phyloP scores from a whole-genome alignment of 2,113 vertebrate genomes.

The Scomber japonicus region DNA sequence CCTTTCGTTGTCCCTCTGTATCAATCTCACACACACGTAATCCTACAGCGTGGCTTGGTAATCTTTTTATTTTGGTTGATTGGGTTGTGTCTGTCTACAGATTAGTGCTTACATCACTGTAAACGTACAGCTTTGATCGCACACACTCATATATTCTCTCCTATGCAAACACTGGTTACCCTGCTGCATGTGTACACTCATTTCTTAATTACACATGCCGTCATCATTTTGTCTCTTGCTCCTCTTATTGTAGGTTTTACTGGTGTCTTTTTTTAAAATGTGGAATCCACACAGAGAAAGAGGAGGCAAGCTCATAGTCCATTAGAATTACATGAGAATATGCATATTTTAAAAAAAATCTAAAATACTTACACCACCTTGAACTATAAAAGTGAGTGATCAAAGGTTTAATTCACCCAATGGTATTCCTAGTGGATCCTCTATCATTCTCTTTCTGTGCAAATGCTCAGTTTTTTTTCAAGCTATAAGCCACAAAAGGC shows the following conservation, averaged over 20 bases:
- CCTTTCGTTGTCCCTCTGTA: constrained; percentile 14
- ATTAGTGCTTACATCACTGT: constrained; percentile 39
- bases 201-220: not conserved
- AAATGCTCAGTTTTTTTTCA: not conserved
- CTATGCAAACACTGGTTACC: not conserved
- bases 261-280: not conserved
- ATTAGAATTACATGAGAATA: constrained; percentile 20
- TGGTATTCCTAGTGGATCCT: not conserved
- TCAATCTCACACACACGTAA: constrained; percentile 41
- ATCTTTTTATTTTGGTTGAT: constrained; percentile 68
- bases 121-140: not conserved
- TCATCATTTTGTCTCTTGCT: not conserved
- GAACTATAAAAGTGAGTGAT: not conserved
- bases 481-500: not conserved
- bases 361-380: not conserved
- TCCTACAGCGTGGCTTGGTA: constrained; percentile 23
- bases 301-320: not conserved
- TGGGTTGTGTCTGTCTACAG: constrained; percentile 58
- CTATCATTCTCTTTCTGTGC: not conserved
- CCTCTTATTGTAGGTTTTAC: constrained; percentile 3
- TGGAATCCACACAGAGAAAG: not conserved
- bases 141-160: not conserved
- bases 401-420: not conserved
- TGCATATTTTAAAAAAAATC: constrained; percentile 11
- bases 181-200: not conserved